A percentile compares a stretch with the other conserved stretches of the same genome.
Evolutionary conservation across 2,113 vertebrate species (phyloP).

Genomic region (Carassius carassius): DNA sequence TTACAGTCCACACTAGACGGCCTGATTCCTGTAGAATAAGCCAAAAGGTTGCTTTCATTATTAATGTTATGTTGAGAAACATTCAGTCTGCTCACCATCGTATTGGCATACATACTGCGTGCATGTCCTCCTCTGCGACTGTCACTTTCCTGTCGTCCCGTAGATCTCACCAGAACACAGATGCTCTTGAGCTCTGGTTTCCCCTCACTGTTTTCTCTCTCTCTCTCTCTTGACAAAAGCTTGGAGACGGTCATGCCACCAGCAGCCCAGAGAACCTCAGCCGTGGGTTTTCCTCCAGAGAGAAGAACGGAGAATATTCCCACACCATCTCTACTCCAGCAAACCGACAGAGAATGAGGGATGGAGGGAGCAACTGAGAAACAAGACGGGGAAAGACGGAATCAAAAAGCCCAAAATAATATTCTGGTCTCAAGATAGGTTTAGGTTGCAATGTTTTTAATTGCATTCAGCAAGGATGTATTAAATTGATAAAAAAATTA

Average conservation of each 20-base stretch:
- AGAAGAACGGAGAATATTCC: constrained; percentile 75
- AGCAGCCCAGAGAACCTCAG: constrained; percentile 72
- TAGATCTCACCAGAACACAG: constrained; percentile 70
- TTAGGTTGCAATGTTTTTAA: no score
- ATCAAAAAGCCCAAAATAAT: neutral
- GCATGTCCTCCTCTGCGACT: no score
- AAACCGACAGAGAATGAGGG: constrained; percentile 66
- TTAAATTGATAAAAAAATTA: neutral
- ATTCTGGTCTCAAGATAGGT: neutral
- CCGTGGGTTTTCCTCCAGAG: constrained; percentile 67
- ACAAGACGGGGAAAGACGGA: neutral
- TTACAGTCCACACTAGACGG: constrained; percentile 61
- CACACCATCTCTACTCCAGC: constrained; percentile 73
- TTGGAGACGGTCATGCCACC: constrained; percentile 67
- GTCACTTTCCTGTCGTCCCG: constrained; percentile 5
- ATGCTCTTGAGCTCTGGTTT: constrained; percentile 66
- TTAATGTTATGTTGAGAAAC: neutral
- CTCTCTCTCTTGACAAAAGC: constrained; percentile 69
- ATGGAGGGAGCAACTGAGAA: constrained; percentile 71
- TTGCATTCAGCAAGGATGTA: no score
- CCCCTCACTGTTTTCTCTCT: constrained; percentile 63
- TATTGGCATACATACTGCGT: neutral
- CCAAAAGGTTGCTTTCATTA: neutral
- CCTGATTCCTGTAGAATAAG: constrained; percentile 63
- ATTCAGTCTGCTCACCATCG: neutral